Conservation (phyloP, 1,140 invertebrate species). For the Chelonus insularis region DNA sequence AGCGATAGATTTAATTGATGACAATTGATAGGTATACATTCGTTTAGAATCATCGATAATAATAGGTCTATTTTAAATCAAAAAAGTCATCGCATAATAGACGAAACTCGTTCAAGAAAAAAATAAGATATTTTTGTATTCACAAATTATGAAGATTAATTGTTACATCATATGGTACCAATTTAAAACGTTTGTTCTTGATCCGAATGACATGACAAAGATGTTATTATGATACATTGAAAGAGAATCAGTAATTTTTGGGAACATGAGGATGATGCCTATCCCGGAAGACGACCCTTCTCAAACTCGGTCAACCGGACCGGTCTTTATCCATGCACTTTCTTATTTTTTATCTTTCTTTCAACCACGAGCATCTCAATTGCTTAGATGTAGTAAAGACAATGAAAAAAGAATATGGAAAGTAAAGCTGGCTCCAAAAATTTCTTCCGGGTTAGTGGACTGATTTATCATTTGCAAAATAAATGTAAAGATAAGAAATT, state of each 20-base stretch:
- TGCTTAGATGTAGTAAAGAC: not conserved
- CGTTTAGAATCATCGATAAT: no score
- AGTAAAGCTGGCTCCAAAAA: slow-evolving; percentile 24
- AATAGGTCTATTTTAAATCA: no score
- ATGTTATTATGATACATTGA: not conserved
- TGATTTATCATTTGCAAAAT: slow-evolving; percentile 31
- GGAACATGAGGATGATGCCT: not conserved
- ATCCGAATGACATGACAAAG: not conserved
- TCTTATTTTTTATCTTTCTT: slow-evolving; percentile 25
- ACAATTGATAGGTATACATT: no score
- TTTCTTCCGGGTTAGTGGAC: slow-evolving; percentile 30
- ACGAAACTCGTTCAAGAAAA: no score
- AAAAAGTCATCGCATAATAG: no score
- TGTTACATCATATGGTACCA: no score
- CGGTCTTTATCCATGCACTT: slow-evolving; percentile 21
- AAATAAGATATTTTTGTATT: no score
- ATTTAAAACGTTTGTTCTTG: no score
- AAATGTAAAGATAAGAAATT: slow-evolving; percentile 9
- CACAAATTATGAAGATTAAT: no score
- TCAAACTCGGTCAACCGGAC: slow-evolving; percentile 29
- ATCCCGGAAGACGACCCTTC: slow-evolving; percentile 25
- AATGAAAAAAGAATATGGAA: slow-evolving; percentile 19
- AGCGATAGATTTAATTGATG: no score
- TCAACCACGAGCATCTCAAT: not conserved
- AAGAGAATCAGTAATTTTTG: not conserved